Conservation (phyloP, 2,888 invertebrate species). For the Lasioglossum leucozonium region DNA sequence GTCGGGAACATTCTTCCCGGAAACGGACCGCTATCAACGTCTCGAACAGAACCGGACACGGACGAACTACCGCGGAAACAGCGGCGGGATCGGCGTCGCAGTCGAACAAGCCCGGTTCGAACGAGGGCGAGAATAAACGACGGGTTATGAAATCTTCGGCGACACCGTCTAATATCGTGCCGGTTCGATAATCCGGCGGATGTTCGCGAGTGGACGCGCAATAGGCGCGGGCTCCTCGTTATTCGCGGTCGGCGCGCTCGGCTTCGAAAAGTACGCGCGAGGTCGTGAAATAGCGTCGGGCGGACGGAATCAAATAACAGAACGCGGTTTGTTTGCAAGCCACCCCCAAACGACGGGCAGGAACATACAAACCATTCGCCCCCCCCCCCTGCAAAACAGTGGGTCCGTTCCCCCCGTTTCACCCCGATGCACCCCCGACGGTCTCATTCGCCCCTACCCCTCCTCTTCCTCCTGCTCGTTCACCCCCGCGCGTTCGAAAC, state of each 20-base stretch:
- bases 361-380: slow-evolving; percentile 69
- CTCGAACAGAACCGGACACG: neutral
- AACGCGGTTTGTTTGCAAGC: slow-evolving; percentile 81
- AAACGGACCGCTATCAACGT: slow-evolving; percentile 1
- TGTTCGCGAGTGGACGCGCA: slow-evolving; percentile 31
- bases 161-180: neutral
- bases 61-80: neutral
- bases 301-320: slow-evolving; percentile 79
- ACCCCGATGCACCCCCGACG: slow-evolving; percentile 12
- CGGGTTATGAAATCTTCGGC: neutral
- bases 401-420: slow-evolving; percentile 41
- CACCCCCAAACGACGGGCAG: slow-evolving; percentile 71
- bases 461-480: neutral
- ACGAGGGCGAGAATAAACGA: neutral
- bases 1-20: slow-evolving; percentile 5
- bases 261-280: slow-evolving; percentile 64
- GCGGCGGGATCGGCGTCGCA: neutral
- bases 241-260: slow-evolving; percentile 53
- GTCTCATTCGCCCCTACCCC: neutral
- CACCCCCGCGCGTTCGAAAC: slow-evolving; percentile 37
- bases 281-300: slow-evolving; percentile 64
- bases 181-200: slow-evolving; percentile 3
- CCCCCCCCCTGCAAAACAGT: slow-evolving; percentile 61
- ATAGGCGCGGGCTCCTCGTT: slow-evolving; percentile 53
- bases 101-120: neutral